phyloP scores from a whole-genome alignment of 2,797 vertebrate species.

The Agapornis canus region DNA sequence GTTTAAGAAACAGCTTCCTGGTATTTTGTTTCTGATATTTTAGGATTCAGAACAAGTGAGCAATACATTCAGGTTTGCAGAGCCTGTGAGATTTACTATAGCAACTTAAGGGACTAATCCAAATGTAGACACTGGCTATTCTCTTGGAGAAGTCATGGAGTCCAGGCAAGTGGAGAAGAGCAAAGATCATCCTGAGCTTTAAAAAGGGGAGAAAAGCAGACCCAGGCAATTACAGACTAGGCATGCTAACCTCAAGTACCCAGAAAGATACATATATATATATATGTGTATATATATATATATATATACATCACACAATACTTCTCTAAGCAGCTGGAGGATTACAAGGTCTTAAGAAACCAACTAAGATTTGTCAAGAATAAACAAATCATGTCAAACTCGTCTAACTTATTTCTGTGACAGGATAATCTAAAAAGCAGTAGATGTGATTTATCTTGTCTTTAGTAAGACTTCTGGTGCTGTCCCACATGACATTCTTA shows the following conservation, averaged over 20 bases:
- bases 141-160: not conserved
- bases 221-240: not conserved
- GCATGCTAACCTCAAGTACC: not conserved
- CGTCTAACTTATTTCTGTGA: conserved; percentile 2
- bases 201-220: not conserved
- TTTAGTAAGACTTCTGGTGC: conserved; percentile 23
- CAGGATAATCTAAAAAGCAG: conserved; percentile 26
- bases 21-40: not conserved
- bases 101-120: not conserved
- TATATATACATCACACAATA: not conserved
- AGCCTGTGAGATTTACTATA: not conserved
- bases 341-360: conserved; percentile 40
- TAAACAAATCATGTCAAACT: conserved; percentile 36
- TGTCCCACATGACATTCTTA: conserved; percentile 6
- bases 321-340: not conserved
- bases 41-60: not conserved
- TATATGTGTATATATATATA: not conserved
- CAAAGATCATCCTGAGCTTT: not conserved
- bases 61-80: not conserved
- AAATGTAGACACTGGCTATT: not conserved
- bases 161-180: not conserved
- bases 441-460: conserved; percentile 39
- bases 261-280: not conserved
- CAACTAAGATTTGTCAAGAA: conserved; percentile 35
- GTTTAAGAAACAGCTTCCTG: not conserved